Evolutionary conservation across 1,140 invertebrate species (phyloP).

Genomic region (Hylaeus volcanicus): DNA sequence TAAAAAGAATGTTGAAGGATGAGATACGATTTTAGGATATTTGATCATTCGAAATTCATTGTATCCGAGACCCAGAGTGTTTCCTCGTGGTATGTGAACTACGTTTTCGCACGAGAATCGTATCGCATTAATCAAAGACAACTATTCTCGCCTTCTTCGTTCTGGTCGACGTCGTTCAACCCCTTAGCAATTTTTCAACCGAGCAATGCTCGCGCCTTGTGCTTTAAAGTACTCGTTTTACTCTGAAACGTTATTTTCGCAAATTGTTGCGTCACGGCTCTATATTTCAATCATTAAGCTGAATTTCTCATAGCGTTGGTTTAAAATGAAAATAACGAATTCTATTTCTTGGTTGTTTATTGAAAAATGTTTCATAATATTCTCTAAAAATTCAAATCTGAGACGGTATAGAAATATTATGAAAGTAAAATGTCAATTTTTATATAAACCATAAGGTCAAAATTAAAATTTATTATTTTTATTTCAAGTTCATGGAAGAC

Average conservation of each 20-base stretch:
- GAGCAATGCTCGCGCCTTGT: slow-evolving; percentile 1
- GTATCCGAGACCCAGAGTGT: neutral
- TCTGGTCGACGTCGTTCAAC: slow-evolving; percentile 24
- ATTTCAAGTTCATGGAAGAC: too few relatives aligned
- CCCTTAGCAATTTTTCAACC: slow-evolving; percentile 27
- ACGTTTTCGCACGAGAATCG: slow-evolving; percentile 36
- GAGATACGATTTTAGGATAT: neutral
- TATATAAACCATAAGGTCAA: too few relatives aligned
- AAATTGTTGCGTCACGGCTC: neutral
- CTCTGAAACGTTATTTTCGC: neutral
- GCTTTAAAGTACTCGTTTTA: slow-evolving; percentile 22
- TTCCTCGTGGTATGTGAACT: slow-evolving; percentile 6
- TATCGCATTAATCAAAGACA: slow-evolving; percentile 62
- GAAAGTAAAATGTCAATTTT: too few relatives aligned
- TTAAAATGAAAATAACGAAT: too few relatives aligned
- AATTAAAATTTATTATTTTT: too few relatives aligned
- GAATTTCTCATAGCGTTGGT: too few relatives aligned
- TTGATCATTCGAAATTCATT: neutral
- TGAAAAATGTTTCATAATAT: too few relatives aligned
- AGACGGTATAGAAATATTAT: too few relatives aligned
- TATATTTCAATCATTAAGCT: too few relatives aligned
- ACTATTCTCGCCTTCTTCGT: slow-evolving; percentile 46
- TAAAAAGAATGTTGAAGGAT: neutral
- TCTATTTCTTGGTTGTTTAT: too few relatives aligned
- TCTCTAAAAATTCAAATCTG: too few relatives aligned